These are phyloP conservation scores for Gortyna flavago DNA, from an alignment of 2,888 invertebrate genomes.

Conservation along the genomic window DNA sequence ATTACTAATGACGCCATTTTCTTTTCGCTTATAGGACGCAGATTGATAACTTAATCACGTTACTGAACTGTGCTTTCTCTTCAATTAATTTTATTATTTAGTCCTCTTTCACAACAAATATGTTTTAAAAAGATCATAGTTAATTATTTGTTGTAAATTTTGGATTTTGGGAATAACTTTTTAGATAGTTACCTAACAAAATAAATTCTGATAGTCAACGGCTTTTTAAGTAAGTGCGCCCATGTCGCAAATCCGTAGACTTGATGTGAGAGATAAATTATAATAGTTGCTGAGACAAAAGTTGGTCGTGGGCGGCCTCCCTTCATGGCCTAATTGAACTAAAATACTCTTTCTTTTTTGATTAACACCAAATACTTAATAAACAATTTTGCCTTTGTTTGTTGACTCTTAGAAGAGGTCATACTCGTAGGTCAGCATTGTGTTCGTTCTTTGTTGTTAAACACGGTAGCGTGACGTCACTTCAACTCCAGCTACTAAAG, in stretches of 20 bases:
- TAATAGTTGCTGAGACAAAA: too few relatives aligned
- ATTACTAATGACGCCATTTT: constrained; percentile 9
- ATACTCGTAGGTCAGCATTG: constrained; percentile 18
- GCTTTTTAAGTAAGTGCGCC: too few relatives aligned
- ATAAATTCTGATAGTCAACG: not conserved
- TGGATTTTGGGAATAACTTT: not conserved
- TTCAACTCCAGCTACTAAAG: not conserved
- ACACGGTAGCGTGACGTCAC: constrained; percentile 4
- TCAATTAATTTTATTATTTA: not conserved
- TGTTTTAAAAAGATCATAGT: not conserved
- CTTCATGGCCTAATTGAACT: too few relatives aligned
- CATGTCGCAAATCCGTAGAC: not conserved
- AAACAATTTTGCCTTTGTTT: not conserved
- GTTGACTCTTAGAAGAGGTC: not conserved
- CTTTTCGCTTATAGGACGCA: not conserved
- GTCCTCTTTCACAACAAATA: not conserved
- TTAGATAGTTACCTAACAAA: not conserved
- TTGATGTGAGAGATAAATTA: too few relatives aligned
- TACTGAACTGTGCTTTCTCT: not conserved
- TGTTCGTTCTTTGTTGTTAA: constrained; percentile 30
- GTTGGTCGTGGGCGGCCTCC: too few relatives aligned
- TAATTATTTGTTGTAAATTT: too few relatives aligned
- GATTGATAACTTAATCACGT: constrained; percentile 3
- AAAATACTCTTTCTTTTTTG: not conserved
- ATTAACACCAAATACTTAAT: not conserved